phyloP scores from a whole-genome alignment of 2,797 vertebrate genomes.

The Rhinogobio ventralis region DNA sequence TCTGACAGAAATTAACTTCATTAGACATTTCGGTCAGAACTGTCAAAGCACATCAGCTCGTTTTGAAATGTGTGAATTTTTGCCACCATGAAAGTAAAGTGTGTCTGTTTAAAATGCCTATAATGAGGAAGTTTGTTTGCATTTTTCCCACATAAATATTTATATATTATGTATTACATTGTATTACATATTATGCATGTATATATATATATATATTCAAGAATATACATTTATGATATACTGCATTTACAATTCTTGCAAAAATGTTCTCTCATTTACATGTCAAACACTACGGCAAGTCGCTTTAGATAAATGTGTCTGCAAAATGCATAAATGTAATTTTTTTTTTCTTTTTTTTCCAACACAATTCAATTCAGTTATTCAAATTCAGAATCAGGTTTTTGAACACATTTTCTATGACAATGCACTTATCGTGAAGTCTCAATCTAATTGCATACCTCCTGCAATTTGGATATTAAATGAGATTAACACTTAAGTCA shows the following conservation, averaged over 20 bases:
- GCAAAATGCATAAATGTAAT: neutral
- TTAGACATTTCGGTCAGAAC: slow-evolving; percentile 18
- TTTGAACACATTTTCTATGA: neutral
- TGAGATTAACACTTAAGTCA: neutral
- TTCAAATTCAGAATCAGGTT: neutral
- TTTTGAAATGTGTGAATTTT: neutral
- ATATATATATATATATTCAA: neutral
- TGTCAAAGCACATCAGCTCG: neutral
- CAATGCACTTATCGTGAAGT: neutral
- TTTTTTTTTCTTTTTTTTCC: no score
- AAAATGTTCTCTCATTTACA: neutral
- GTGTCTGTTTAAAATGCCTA: neutral
- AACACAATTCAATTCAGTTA: neutral
- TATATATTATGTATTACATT: neutral
- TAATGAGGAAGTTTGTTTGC: neutral
- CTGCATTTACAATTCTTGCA: neutral
- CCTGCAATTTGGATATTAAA: neutral
- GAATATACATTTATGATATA: neutral
- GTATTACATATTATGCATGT: neutral
- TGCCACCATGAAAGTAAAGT: neutral
- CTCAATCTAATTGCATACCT: neutral
- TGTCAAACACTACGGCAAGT: neutral
- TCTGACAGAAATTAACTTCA: slow-evolving; percentile 20
- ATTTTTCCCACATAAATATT: neutral
- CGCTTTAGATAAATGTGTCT: neutral